Conservation (phyloP, 2,888 invertebrate genomes). For the Sericinus montela region DNA sequence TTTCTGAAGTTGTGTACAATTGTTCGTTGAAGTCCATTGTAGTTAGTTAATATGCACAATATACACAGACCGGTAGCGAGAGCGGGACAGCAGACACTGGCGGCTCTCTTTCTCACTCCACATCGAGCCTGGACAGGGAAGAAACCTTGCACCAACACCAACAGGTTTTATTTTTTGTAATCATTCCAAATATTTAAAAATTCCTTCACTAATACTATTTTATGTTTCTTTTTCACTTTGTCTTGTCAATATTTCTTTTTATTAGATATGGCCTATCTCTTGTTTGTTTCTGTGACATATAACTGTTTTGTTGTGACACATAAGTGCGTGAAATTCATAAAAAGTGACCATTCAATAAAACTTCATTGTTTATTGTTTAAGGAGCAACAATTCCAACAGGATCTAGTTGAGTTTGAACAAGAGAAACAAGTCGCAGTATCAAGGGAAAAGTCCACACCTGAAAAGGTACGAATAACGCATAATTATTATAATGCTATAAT, state of each 20-base stretch:
- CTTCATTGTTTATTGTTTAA: slow-evolving; percentile 38
- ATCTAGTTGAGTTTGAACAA: slow-evolving; percentile 86
- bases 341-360: too few relatives aligned
- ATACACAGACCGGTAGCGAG: slow-evolving; percentile 71
- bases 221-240: too few relatives aligned
- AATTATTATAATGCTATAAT: too few relatives aligned
- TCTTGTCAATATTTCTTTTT: too few relatives aligned
- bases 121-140: slow-evolving; percentile 92
- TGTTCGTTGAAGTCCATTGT: background rate
- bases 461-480: slow-evolving; percentile 80
- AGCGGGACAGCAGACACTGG: slow-evolving; percentile 81
- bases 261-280: too few relatives aligned
- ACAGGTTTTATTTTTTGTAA: slow-evolving; percentile 61
- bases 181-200: too few relatives aligned
- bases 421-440: slow-evolving; percentile 83
- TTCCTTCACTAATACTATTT: too few relatives aligned
- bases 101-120: slow-evolving; percentile 87
- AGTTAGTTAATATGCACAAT: slow-evolving; percentile 23
- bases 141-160: slow-evolving; percentile 80
- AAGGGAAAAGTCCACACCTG: slow-evolving; percentile 89
- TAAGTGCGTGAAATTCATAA: too few relatives aligned
- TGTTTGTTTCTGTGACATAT: too few relatives aligned
- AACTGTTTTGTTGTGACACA: too few relatives aligned
- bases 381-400: slow-evolving; percentile 85
- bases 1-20: too few relatives aligned